These are phyloP conservation scores for Phalanger gymnotis DNA, from an alignment of 2,797 vertebrate species.

Conservation along the genomic window DNA sequence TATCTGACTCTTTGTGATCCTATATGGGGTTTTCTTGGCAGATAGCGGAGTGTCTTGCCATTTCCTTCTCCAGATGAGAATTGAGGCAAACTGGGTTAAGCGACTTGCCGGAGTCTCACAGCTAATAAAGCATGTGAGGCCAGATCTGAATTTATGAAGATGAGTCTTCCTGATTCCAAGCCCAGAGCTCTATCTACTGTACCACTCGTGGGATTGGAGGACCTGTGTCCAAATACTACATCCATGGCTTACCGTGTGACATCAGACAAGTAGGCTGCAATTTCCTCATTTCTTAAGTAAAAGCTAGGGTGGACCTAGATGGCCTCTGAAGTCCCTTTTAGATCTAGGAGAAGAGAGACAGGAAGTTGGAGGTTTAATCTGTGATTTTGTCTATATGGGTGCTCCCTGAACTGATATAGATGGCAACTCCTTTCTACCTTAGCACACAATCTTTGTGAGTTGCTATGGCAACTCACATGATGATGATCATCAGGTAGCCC, in stretches of 20 bases:
- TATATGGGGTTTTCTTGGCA: neutral
- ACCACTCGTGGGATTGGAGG: neutral
- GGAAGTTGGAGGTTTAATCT: neutral
- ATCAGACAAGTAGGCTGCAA: neutral
- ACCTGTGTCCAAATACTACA: neutral
- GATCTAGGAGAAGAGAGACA: neutral
- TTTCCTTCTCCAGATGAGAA: neutral
- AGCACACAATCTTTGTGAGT: neutral
- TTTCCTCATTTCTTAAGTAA: neutral
- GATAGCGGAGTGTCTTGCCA: neutral
- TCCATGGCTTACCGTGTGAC: neutral
- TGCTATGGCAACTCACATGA: neutral
- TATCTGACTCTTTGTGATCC: neutral
- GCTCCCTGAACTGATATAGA: neutral
- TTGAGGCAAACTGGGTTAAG: neutral
- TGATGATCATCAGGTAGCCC: neutral
- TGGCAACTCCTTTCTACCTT: neutral
- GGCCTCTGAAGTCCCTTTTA: no score
- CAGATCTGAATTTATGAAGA: no score
- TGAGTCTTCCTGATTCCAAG: neutral
- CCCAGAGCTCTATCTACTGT: no score
- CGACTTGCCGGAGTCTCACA: neutral
- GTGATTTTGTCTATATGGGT: neutral
- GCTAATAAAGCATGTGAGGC: no score
- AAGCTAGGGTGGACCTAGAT: no score